phyloP scores from a whole-genome alignment of 2,888 invertebrate genomes.

The Eucriotettix oculatus region DNA sequence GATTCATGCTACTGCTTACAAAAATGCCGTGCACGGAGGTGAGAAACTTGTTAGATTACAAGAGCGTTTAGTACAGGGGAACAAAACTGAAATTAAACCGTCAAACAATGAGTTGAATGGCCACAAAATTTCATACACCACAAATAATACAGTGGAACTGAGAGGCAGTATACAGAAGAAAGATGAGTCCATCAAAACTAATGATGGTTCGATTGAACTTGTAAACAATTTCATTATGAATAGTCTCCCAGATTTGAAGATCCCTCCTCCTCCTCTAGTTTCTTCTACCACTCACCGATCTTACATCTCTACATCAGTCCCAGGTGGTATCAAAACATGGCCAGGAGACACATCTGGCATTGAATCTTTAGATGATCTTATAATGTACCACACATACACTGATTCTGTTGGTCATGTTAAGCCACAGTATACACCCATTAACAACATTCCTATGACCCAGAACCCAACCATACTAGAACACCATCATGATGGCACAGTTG shows the following conservation, averaged over 20 bases:
- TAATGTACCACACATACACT: constrained; percentile 11
- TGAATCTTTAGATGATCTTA: constrained; percentile 6
- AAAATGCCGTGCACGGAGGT: no score
- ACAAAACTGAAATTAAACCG: no score
- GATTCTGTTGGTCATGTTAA: not conserved
- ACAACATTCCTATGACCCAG: not conserved
- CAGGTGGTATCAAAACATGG: constrained; percentile 3
- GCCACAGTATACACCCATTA: not conserved
- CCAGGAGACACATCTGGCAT: constrained; percentile 2
- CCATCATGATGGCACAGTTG: not conserved
- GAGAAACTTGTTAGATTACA: no score
- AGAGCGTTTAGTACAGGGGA: no score
- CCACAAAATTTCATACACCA: no score
- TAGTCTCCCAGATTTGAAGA: constrained; percentile 1
- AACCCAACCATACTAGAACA: constrained; percentile 2
- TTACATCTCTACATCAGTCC: not conserved
- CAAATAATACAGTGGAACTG: no score
- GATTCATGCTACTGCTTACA: no score
- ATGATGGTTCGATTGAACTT: not conserved
- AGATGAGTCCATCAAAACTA: not conserved
- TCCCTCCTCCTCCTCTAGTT: not conserved
- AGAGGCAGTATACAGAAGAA: not conserved
- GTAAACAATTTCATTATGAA: constrained; percentile 3
- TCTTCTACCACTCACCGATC: not conserved
- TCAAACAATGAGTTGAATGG: no score